Evolutionary conservation across 2,113 vertebrate species (phyloP).

Genomic region (Muntiacus muntjak): DNA sequence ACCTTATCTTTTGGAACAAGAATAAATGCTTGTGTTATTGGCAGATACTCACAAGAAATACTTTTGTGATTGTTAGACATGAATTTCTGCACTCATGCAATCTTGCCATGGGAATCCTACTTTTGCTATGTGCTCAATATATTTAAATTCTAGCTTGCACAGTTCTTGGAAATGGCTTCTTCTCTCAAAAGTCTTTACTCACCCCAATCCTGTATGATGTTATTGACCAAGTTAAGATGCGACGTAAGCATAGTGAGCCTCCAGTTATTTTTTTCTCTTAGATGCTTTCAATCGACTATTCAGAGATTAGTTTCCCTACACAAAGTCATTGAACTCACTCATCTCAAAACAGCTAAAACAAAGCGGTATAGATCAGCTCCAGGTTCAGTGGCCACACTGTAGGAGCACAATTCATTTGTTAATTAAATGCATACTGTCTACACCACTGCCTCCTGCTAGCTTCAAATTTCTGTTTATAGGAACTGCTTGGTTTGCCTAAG

Average conservation of each 20-base stretch:
- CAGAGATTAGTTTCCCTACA: slow-evolving; percentile 65
- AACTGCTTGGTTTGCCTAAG: slow-evolving; percentile 70
- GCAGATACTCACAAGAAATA: background rate
- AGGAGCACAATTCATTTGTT: slow-evolving; percentile 70
- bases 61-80: background rate
- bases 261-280: slow-evolving; percentile 26
- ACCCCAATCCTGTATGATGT: background rate
- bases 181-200: slow-evolving; percentile 6
- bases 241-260: background rate
- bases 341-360: slow-evolving; percentile 71
- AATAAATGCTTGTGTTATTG: background rate
- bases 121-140: background rate
- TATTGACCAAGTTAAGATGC: slow-evolving; percentile 42
- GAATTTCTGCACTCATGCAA: background rate
- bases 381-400: slow-evolving; percentile 57
- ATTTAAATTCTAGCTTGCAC: background rate
- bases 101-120: background rate
- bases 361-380: slow-evolving; percentile 62
- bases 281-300: slow-evolving; percentile 38
- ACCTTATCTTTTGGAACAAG: background rate
- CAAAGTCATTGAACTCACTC: slow-evolving; percentile 51
- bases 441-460: slow-evolving; percentile 46
- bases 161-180: background rate
- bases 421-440: slow-evolving; percentile 67
- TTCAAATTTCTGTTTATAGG: slow-evolving; percentile 63